Conservation (phyloP, 2,113 vertebrate genomes). For the Caretta caretta region DNA sequence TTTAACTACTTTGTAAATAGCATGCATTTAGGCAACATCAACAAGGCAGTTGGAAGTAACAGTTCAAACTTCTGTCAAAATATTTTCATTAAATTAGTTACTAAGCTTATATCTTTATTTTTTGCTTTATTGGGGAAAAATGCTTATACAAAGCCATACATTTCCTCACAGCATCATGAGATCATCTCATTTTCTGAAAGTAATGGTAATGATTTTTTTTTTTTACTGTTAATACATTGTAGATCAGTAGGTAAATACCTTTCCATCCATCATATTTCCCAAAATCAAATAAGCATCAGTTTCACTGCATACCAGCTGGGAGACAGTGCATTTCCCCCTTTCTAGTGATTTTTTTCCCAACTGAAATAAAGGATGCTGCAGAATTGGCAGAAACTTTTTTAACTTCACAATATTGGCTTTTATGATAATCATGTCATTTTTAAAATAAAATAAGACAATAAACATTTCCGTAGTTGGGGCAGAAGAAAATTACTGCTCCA, state of each 20-base stretch:
- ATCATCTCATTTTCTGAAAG: neutral
- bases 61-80: neutral
- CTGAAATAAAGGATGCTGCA: constrained; percentile 25
- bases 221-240: neutral
- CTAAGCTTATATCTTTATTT: neutral
- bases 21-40: neutral
- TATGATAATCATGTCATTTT: constrained; percentile 46
- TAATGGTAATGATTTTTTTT: neutral
- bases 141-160: neutral
- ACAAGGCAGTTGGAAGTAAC: neutral
- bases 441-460: constrained; percentile 45
- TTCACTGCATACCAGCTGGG: neutral
- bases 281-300: neutral
- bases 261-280: neutral
- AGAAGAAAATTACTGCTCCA: constrained; percentile 66
- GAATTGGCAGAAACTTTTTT: constrained; percentile 35
- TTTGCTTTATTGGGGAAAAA: neutral
- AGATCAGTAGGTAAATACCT: neutral
- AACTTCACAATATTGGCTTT: constrained; percentile 50
- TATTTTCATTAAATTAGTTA: neutral
- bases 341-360: neutral
- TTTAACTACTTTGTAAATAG: neutral
- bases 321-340: neutral
- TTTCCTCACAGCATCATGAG: neutral
- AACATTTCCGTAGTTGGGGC: constrained; percentile 49